A percentile compares a stretch with the other conserved stretches of the same genome.
These are phyloP conservation scores for Diarsia mendica DNA, from an alignment of 2,888 invertebrate species.

Conservation along the genomic window DNA sequence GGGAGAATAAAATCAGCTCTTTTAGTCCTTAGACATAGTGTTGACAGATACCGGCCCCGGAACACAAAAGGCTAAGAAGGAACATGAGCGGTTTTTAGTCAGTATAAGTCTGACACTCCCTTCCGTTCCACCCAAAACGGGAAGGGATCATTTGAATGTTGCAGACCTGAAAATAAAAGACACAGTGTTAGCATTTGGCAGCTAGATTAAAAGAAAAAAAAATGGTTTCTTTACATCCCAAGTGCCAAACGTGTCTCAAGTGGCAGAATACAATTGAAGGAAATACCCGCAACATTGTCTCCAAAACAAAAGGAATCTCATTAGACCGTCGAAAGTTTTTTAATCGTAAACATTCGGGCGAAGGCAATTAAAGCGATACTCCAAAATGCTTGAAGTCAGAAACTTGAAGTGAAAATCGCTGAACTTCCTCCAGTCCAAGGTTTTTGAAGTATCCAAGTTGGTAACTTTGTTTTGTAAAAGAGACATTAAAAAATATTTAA, in stretches of 20 bases:
- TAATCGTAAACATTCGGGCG: slow-evolving; percentile 64
- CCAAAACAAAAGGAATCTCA: slow-evolving; percentile 67
- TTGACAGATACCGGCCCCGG: too few relatives aligned
- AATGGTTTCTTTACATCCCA: slow-evolving; percentile 17
- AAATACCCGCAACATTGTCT: slow-evolving; percentile 41
- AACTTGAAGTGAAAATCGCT: slow-evolving; percentile 54
- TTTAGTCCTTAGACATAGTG: too few relatives aligned
- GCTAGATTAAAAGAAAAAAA: slow-evolving; percentile 12
- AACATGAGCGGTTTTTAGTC: too few relatives aligned
- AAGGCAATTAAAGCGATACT: slow-evolving; percentile 62
- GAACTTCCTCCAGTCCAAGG: slow-evolving; percentile 37
- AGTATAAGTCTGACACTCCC: too few relatives aligned
- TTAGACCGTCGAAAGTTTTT: slow-evolving; percentile 61
- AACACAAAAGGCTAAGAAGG: too few relatives aligned
- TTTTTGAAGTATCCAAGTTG: slow-evolving; percentile 54
- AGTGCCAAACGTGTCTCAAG: slow-evolving; percentile 23
- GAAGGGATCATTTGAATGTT: too few relatives aligned
- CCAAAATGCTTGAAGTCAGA: slow-evolving; percentile 57
- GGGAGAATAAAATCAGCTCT: not conserved
- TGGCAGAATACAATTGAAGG: slow-evolving; percentile 43
- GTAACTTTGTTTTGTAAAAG: slow-evolving; percentile 47
- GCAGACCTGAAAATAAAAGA: too few relatives aligned
- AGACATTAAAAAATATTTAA: slow-evolving; percentile 66
- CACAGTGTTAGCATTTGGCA: not conserved
- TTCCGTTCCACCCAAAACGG: too few relatives aligned